A percentile compares a stretch with the other conserved stretches of the same genome.
Evolutionary conservation across 2,113 vertebrate species (phyloP).

Genomic region (Ascaphus truei): DNA sequence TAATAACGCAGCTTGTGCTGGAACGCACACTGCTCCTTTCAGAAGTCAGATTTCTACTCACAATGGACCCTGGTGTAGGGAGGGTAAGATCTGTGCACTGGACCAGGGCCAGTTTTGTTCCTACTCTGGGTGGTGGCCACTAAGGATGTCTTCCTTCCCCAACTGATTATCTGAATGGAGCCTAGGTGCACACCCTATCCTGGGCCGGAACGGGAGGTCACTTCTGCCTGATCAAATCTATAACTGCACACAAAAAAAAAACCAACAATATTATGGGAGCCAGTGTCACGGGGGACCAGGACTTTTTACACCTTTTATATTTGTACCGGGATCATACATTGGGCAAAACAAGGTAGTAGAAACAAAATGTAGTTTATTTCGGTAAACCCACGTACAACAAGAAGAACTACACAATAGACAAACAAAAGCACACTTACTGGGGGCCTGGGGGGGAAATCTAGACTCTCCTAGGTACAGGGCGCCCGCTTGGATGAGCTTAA

Average conservation of each 20-base stretch:
- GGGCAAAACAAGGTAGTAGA: too few species aligned
- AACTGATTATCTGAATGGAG: neutral
- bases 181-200: constrained; percentile 22
- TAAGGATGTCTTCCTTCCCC: constrained; percentile 16
- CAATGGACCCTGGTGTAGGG: neutral
- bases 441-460: too few species aligned
- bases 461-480: too few species aligned
- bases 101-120: constrained; percentile 11
- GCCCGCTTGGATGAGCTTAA: too few species aligned
- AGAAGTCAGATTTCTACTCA: neutral
- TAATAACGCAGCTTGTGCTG: neutral
- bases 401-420: too few species aligned
- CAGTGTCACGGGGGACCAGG: neutral
- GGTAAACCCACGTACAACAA: too few species aligned
- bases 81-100: constrained; percentile 19
- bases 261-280: neutral
- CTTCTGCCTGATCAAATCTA: constrained; percentile 12
- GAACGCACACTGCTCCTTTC: neutral
- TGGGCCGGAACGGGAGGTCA: constrained; percentile 8
- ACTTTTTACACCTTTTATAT: too few species aligned
- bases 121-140: constrained; percentile 13
- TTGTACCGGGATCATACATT: too few species aligned
- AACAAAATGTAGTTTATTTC: too few species aligned
- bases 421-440: too few species aligned
- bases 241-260: neutral